Conservation (phyloP, 2,113 vertebrate genomes). For the Rhodinocichla rosea region DNA sequence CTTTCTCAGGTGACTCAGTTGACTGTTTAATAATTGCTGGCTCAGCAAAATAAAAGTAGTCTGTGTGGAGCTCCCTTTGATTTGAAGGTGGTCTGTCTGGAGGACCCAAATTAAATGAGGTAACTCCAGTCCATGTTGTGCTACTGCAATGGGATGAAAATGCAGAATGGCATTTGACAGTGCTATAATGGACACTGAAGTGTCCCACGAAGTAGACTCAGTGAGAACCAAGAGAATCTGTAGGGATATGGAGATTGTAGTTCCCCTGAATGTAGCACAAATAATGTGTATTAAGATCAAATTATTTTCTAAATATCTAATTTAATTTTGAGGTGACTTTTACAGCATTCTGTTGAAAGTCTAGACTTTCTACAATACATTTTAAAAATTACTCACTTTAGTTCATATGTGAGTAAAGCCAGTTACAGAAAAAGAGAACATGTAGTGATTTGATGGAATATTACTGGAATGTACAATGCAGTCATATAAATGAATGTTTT, state of each 20-base stretch:
- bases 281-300: accelerated
- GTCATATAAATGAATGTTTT: neutral
- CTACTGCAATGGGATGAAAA: neutral
- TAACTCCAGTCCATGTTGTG: neutral
- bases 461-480: neutral
- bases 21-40: neutral
- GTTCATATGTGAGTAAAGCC: neutral
- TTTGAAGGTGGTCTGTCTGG: neutral
- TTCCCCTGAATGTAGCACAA: neutral
- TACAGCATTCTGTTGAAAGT: neutral
- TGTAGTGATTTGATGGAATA: neutral
- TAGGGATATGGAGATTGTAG: neutral
- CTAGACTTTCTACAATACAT: neutral
- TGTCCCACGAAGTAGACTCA: accelerated
- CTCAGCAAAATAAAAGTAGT: neutral
- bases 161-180: neutral
- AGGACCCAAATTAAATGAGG: neutral
- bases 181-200: neutral
- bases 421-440: neutral
- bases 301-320: neutral
- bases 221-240: neutral
- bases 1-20: neutral
- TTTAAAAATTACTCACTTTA: neutral
- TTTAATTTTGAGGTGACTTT: neutral
- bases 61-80: neutral